Evolutionary conservation across 2,888 invertebrate species (phyloP), one percentile per base, ranked within the genome.

Genomic region (Tetramorium bicarinatum): DNA sequence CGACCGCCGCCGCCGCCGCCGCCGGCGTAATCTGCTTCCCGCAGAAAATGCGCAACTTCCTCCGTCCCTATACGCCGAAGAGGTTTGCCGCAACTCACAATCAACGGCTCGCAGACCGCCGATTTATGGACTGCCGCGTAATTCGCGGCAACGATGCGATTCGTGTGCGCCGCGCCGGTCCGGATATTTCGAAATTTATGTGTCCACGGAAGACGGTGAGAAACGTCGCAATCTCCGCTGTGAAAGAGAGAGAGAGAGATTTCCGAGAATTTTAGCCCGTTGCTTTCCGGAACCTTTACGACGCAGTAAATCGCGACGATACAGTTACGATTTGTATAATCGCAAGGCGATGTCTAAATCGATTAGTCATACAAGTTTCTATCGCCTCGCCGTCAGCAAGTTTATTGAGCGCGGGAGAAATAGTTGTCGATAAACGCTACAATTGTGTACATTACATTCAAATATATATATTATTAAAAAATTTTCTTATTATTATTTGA

Each of bases 11-110:
- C 84, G 77, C 47, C 67, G 41, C 18, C 74, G 49, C 69, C 84
- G 77, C 74, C 64, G 64, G 76, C 49, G 76, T 38, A 76, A 67
- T 82, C 56, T 59, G 38, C 56, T 77, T 83, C 76, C 64, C 56
- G 83, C 85, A 83, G 89, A 84, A 88, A 87, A 83, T 85, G 75
- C 79, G 69, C 67, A 75, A 82, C 62, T 87, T 83, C 84, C 87
- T 83, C 47, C 66, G 59, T 59, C 64, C 47, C 52, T 44, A 29
- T 11, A 34, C 25, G 59, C 38, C 38, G 38, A 76, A 11, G 62
- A 62, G 64, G 25, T 21, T 75, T 34, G 76, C 64, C 62, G 64
- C 64, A 52, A 44, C 34, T 76, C 38, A 25, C 75, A 62, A 76
- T 76, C 76, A 76, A 41, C 64, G 64, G 38, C 49, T 21, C 25